Percentiles rank a stretch among this genome's conserved stretches.
Conservation (phyloP, 2,797 vertebrate species). For the Parotocinclus haroldoi region DNA sequence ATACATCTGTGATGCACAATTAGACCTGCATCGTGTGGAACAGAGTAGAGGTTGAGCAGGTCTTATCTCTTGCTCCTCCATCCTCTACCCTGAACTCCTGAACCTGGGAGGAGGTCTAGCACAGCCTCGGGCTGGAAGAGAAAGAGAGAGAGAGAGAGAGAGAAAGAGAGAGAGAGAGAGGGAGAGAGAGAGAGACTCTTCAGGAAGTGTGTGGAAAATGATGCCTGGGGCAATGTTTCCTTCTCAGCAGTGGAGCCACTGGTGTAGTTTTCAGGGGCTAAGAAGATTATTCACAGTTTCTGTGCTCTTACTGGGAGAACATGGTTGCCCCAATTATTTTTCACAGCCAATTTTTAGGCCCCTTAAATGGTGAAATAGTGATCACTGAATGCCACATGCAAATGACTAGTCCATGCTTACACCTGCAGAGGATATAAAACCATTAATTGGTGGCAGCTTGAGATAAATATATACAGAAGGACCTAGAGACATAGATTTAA, state of each 20-base stretch:
- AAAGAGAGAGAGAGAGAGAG: conserved; percentile 37
- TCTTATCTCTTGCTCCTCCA: conserved; percentile 32
- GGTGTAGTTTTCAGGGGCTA: conserved; percentile 47
- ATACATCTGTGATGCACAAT: conserved; percentile 43
- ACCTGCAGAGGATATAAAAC: not conserved
- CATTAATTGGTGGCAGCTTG: not conserved
- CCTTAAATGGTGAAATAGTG: not conserved
- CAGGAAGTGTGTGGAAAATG: conserved; percentile 47
- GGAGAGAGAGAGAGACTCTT: conserved; percentile 32
- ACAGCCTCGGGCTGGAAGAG: conserved; percentile 47
- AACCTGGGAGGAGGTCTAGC: conserved; percentile 46
- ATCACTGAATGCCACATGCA: not conserved
- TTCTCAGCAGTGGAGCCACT: conserved; percentile 46
- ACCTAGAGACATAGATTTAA: conserved; percentile 14
- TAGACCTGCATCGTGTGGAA: conserved; percentile 38
- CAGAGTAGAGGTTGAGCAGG: conserved; percentile 26
- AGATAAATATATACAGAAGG: conserved; percentile 9
- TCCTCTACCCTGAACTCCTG: conserved; percentile 46
- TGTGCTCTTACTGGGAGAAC: conserved; percentile 17
- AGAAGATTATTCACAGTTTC: conserved; percentile 44
- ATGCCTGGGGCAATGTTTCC: conserved; percentile 50
- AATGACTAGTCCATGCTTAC: not conserved
- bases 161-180: conserved; percentile 25
- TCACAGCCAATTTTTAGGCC: not conserved
- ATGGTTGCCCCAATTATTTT: not conserved